phyloP scores from a whole-genome alignment of 2,113 vertebrate species.

The Menidia beryllina region DNA sequence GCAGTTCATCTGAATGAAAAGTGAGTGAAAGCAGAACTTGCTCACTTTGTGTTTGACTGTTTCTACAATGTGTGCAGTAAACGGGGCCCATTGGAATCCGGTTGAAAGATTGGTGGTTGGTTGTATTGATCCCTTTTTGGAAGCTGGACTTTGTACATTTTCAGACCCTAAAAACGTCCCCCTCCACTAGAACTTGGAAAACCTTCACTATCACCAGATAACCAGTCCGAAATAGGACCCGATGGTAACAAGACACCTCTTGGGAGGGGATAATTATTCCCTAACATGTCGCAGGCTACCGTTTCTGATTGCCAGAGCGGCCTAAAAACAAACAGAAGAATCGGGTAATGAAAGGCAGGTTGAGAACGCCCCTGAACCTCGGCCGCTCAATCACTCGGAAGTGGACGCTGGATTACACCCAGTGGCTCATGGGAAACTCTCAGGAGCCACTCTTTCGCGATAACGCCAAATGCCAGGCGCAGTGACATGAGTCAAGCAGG shows the following conservation, averaged over 20 bases:
- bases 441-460: constrained; percentile 63
- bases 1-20: no score
- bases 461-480: constrained; percentile 72
- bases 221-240: constrained; percentile 70
- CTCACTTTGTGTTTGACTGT: no score
- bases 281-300: constrained; percentile 56
- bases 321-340: constrained; percentile 76
- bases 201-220: constrained; percentile 44
- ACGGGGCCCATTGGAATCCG: no score
- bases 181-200: constrained; percentile 10
- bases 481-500: constrained; percentile 80
- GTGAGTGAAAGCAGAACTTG: no score
- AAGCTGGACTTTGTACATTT: no score
- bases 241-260: constrained; percentile 62
- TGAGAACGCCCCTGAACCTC: constrained; percentile 63
- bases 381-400: constrained; percentile 54
- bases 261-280: constrained; percentile 68
- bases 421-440: constrained; percentile 72
- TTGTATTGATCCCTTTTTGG: no score
- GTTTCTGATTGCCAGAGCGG: constrained; percentile 71
- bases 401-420: constrained; percentile 62
- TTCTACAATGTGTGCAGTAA: no score
- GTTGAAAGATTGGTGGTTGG: no score
- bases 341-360: constrained; percentile 78
- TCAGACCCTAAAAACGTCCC: no score